Evolutionary conservation across 2,888 invertebrate genomes (phyloP).

Genomic region (Spisula subtruncata): DNA sequence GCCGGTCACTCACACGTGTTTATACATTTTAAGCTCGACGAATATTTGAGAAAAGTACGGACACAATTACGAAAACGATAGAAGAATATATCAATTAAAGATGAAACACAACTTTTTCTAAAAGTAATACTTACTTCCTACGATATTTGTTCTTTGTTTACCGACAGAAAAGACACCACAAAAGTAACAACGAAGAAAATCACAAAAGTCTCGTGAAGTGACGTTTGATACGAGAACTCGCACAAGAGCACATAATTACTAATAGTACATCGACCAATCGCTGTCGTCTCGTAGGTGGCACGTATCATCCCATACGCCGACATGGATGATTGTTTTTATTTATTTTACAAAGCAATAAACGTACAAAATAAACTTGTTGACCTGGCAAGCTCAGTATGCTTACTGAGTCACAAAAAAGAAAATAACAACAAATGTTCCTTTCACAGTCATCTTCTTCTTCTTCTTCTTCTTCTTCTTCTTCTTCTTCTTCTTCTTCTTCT

Average conservation of each 20-base stretch:
- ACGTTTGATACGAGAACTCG: constrained; percentile 40
- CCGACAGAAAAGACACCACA: constrained; percentile 64
- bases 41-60: background rate
- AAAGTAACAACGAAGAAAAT: constrained; percentile 49
- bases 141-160: constrained; percentile 62
- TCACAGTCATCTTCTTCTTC: background rate
- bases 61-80: background rate
- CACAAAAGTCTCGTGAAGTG: constrained; percentile 44
- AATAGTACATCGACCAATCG: constrained; percentile 5
- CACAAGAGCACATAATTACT: background rate
- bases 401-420: background rate
- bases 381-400: background rate
- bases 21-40: background rate
- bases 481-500: no score
- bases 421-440: background rate
- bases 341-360: background rate
- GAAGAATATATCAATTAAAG: background rate
- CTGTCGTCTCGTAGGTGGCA: constrained; percentile 15
- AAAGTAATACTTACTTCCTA: constrained; percentile 56
- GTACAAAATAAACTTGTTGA: background rate
- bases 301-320: background rate
- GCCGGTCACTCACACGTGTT: constrained; percentile 40
- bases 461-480: no score
- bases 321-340: background rate
- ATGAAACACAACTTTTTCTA: background rate